Evolutionary conservation across 2,797 vertebrate genomes (phyloP).

Genomic region (Mareca strepera): DNA sequence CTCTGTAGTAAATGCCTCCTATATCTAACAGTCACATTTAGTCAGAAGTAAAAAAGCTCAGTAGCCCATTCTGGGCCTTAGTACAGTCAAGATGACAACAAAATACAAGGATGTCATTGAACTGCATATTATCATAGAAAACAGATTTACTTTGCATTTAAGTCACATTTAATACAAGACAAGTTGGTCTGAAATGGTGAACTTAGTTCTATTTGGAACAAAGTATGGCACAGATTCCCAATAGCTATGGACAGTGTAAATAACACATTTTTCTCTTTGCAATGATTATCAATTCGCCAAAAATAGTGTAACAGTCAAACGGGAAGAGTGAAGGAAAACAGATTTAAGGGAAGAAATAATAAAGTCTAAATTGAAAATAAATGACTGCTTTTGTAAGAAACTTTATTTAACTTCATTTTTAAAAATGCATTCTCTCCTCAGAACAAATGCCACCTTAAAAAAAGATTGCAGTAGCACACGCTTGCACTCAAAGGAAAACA

Average conservation of each 20-base stretch:
- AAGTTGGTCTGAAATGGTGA: conserved; percentile 66
- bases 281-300: conserved; percentile 78
- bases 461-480: conserved; percentile 74
- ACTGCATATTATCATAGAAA: conserved; percentile 68
- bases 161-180: conserved; percentile 69
- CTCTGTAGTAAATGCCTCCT: conserved; percentile 30
- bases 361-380: conserved; percentile 77
- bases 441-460: conserved; percentile 75
- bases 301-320: conserved; percentile 71
- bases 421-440: conserved; percentile 78
- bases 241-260: conserved; percentile 31
- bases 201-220: conserved; percentile 60
- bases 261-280: conserved; percentile 61
- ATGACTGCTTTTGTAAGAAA: conserved; percentile 75
- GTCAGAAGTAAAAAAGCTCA: conserved; percentile 22
- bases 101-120: conserved; percentile 65
- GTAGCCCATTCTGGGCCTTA: conserved; percentile 17
- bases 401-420: conserved; percentile 74
- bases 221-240: conserved; percentile 72
- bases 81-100: conserved; percentile 55
- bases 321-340: conserved; percentile 68
- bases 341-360: conserved; percentile 70
- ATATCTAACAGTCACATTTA: conserved; percentile 43
- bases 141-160: conserved; percentile 70
- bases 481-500: conserved; percentile 79